Percentiles rank a stretch among this genome's conserved stretches.
These are phyloP conservation scores for Heliconius charithonia DNA, from an alignment of 2,888 invertebrate genomes.

Conservation along the genomic window DNA sequence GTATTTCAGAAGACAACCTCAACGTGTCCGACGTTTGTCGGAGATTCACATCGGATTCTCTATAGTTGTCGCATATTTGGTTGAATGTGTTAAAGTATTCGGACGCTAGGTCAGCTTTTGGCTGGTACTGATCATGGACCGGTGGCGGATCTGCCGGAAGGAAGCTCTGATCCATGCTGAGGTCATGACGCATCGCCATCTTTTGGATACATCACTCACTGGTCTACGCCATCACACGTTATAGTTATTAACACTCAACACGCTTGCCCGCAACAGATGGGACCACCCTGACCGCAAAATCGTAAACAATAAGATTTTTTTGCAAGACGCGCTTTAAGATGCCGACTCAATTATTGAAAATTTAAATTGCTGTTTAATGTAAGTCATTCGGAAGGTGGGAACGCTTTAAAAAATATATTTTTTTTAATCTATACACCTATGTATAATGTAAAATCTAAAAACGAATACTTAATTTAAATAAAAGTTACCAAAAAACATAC, in stretches of 20 bases:
- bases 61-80: slow-evolving; percentile 76
- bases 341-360: slow-evolving; percentile 28
- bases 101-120: slow-evolving; percentile 68
- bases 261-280: slow-evolving; percentile 24
- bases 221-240: slow-evolving; percentile 31
- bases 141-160: slow-evolving; percentile 85
- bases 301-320: slow-evolving; percentile 36
- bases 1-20: slow-evolving; percentile 72
- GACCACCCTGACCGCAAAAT: slow-evolving; percentile 32
- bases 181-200: slow-evolving; percentile 74
- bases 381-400: slow-evolving; percentile 16
- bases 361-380: slow-evolving; percentile 16
- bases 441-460: neutral
- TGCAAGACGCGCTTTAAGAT: slow-evolving; percentile 29
- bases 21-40: slow-evolving; percentile 74
- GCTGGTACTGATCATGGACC: slow-evolving; percentile 71
- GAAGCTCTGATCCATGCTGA: slow-evolving; percentile 75
- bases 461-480: neutral
- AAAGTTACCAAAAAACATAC: slow-evolving; percentile 19
- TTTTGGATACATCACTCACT: slow-evolving; percentile 45
- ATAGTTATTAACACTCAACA: slow-evolving; percentile 6
- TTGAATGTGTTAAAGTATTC: slow-evolving; percentile 80
- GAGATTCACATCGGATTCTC: slow-evolving; percentile 69
- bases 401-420: neutral
- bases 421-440: neutral